Evolutionary conservation across 2,888 invertebrate genomes (phyloP).

Genomic region (Corythucha ciliata): DNA sequence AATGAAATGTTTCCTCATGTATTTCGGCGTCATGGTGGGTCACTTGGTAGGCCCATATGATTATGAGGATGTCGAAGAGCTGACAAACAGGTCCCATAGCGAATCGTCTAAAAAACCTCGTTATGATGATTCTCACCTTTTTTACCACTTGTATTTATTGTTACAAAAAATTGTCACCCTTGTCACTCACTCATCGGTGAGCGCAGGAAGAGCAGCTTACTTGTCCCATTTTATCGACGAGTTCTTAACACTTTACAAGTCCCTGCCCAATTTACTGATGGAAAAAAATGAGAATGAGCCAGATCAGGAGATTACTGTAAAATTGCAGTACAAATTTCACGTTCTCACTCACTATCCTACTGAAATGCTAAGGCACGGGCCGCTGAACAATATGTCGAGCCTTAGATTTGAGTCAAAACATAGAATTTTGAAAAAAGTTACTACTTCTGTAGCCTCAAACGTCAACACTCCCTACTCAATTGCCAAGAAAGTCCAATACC

Average conservation of each 20-base stretch:
- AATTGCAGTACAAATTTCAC: too few relatives aligned
- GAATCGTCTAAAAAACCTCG: too few relatives aligned
- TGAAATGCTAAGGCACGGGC: background rate
- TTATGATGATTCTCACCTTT: background rate
- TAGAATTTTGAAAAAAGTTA: background rate
- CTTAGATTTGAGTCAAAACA: slow-evolving; percentile 2
- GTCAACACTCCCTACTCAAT: slow-evolving; percentile 1
- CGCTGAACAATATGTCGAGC: background rate
- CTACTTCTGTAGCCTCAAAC: background rate
- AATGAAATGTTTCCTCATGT: too few relatives aligned
- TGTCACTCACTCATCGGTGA: background rate
- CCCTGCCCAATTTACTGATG: too few relatives aligned
- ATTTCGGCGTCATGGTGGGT: too few relatives aligned
- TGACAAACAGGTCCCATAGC: too few relatives aligned
- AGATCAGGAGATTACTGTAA: too few relatives aligned
- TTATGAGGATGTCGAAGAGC: too few relatives aligned
- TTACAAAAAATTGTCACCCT: background rate
- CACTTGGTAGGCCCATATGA: too few relatives aligned
- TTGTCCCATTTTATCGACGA: background rate
- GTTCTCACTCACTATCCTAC: slow-evolving; percentile 1
- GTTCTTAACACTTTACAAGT: background rate
- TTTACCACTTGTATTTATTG: background rate
- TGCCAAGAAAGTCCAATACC: too few relatives aligned
- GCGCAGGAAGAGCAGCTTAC: background rate
- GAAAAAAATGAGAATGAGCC: too few relatives aligned